phyloP scores from a whole-genome alignment of 92 coral and sea anemone species.

The Porites evermanni region DNA sequence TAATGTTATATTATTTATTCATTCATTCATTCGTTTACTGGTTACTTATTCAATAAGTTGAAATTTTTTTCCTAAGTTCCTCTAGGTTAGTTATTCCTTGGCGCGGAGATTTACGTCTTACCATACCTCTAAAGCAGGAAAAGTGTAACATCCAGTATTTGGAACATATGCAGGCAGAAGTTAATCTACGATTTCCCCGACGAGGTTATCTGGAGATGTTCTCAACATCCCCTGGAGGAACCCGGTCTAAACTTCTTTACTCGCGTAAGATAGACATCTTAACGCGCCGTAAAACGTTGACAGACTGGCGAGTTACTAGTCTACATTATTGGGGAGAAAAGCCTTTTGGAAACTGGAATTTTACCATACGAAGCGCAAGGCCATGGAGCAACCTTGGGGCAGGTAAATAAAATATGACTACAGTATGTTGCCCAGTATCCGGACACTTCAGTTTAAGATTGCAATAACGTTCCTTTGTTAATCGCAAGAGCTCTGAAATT shows the following conservation, averaged over 20 bases:
- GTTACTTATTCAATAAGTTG: neutral
- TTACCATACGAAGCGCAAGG: conserved; percentile 20
- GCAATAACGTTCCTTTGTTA: too few relatives aligned
- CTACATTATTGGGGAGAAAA: conserved; percentile 74
- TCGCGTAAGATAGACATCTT: conserved; percentile 39
- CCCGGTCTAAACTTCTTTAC: conserved; percentile 53
- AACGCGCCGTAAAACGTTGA: neutral
- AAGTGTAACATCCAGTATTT: conserved; percentile 31
- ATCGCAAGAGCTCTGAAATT: too few relatives aligned
- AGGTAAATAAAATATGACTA: conserved; percentile 7
- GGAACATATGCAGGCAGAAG: conserved; percentile 61
- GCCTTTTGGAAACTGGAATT: conserved; percentile 42
- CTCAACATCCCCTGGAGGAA: conserved; percentile 42
- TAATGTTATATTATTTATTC: too few relatives aligned
- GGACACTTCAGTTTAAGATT: too few relatives aligned
- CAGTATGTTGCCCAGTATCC: too few relatives aligned
- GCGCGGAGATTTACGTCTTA: neutral
- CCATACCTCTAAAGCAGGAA: neutral
- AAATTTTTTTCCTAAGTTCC: neutral
- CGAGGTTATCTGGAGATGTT: conserved; percentile 59
- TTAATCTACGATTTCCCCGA: conserved; percentile 39
- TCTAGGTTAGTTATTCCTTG: neutral
- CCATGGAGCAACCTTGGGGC: neutral
- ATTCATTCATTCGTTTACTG: neutral
- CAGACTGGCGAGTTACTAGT: conserved; percentile 47